phyloP scores from a whole-genome alignment of 23 tunicate genomes.

The Ciona savignyi region DNA sequence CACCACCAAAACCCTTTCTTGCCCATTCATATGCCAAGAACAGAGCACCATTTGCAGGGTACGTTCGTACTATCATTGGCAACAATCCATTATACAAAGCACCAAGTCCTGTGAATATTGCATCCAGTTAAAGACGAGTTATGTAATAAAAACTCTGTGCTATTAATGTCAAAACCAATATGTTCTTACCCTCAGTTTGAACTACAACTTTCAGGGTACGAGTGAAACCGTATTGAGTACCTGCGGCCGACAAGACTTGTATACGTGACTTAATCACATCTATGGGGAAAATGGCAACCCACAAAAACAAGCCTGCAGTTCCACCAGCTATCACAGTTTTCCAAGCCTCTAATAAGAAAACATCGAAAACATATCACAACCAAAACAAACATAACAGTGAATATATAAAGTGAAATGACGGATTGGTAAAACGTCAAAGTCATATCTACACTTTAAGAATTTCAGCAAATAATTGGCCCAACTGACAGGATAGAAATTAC shows the following conservation, averaged over 20 bases:
- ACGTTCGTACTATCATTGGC: conserved; percentile 74
- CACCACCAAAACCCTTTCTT: conserved; percentile 30
- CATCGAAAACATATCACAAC: too few species aligned
- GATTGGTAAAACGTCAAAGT: not conserved
- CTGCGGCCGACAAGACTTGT: conserved; percentile 76
- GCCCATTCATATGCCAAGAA: conserved; percentile 82
- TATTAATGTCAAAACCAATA: not conserved
- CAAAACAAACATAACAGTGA: not conserved
- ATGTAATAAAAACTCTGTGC: too few species aligned
- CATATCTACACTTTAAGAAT: too few species aligned
- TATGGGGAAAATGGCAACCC: conserved; percentile 78
- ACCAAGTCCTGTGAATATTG: conserved; percentile 22
- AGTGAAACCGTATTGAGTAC: conserved; percentile 64
- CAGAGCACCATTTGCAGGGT: conserved; percentile 96
- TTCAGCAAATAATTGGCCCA: too few species aligned
- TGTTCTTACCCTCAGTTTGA: conserved; percentile 47
- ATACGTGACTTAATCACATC: conserved; percentile 91
- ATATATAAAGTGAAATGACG: not conserved
- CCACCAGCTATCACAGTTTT: conserved; percentile 86
- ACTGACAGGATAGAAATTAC: too few species aligned
- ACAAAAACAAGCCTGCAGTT: conserved; percentile 81
- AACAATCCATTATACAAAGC: conserved; percentile 68
- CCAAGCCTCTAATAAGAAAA: conserved; percentile 29
- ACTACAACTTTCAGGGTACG: conserved; percentile 36
- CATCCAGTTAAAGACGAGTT: too few species aligned